Evolutionary conservation across 2,113 vertebrate species (phyloP).

Genomic region (Chloroceryle aenea): DNA sequence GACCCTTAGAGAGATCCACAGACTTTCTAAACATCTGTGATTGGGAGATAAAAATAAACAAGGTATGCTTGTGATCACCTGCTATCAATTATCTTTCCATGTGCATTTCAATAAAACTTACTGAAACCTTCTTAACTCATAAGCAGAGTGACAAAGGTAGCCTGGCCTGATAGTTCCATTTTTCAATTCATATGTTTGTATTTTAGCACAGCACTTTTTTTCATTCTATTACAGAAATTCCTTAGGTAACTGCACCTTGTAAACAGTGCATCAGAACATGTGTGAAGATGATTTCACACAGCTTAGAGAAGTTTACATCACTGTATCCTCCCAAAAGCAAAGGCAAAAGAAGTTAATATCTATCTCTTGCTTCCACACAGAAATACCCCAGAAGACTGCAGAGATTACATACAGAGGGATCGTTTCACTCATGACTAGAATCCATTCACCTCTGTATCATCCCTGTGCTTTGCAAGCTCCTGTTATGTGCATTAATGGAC

Average conservation of each 20-base stretch:
- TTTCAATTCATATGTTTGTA: neutral
- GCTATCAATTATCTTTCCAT: neutral
- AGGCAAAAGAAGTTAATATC: conserved; percentile 4
- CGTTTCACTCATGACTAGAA: conserved; percentile 16
- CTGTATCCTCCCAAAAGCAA: neutral
- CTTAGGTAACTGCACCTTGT: too few relatives aligned
- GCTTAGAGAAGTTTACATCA: neutral
- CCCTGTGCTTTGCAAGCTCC: neutral
- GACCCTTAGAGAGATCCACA: neutral
- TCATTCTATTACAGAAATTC: neutral
- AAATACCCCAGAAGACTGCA: neutral
- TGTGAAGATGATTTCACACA: neutral
- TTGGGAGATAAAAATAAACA: neutral
- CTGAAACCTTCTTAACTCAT: neutral
- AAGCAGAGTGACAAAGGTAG: neutral
- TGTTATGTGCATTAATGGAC: neutral
- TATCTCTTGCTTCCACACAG: neutral
- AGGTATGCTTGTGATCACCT: neutral
- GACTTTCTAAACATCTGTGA: neutral
- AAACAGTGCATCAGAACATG: neutral
- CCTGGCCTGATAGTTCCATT: neutral
- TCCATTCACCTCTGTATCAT: conserved; percentile 13
- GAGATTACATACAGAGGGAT: neutral
- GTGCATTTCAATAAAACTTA: neutral
- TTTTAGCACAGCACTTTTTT: neutral